Conservation (phyloP, 2,113 vertebrate genomes). For the Cochlearius cochlearius region DNA sequence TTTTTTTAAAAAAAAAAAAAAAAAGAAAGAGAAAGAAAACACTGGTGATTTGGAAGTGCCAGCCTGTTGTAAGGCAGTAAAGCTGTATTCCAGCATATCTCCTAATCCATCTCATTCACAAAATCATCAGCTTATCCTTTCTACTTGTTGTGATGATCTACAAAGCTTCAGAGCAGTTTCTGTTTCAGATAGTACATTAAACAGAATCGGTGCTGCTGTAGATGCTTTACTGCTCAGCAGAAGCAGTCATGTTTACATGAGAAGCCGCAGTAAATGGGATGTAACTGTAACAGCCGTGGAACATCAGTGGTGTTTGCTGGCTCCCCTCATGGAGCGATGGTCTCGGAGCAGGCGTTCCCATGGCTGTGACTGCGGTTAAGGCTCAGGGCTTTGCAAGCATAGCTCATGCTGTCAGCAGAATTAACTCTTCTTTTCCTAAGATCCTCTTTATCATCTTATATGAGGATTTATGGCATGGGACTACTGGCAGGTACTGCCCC, state of each 20-base stretch:
- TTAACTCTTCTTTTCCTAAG: not conserved
- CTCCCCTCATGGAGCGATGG: not conserved
- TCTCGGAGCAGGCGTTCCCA: not conserved
- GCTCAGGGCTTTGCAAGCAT: not conserved
- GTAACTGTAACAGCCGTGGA: not conserved
- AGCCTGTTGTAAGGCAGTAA: not conserved
- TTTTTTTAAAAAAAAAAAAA: not conserved
- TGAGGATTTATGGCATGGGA: not conserved
- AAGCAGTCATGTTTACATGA: not conserved
- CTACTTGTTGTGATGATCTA: not conserved
- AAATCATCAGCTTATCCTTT: not conserved
- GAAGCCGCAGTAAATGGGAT: not conserved
- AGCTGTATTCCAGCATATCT: not conserved
- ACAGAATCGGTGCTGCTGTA: not conserved
- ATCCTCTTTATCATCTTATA: not conserved
- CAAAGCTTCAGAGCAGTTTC: not conserved
- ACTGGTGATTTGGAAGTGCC: not conserved
- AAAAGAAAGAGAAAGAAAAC: not conserved
- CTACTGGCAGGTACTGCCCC: not conserved
- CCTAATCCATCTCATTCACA: slow-evolving; percentile 6
- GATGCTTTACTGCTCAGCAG: not conserved
- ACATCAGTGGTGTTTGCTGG: not conserved
- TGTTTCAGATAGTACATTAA: not conserved
- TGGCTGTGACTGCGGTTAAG: not conserved
- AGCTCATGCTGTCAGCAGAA: not conserved